phyloP scores from a whole-genome alignment of 2,797 vertebrate genomes.

The Notoglanidium macrostoma region DNA sequence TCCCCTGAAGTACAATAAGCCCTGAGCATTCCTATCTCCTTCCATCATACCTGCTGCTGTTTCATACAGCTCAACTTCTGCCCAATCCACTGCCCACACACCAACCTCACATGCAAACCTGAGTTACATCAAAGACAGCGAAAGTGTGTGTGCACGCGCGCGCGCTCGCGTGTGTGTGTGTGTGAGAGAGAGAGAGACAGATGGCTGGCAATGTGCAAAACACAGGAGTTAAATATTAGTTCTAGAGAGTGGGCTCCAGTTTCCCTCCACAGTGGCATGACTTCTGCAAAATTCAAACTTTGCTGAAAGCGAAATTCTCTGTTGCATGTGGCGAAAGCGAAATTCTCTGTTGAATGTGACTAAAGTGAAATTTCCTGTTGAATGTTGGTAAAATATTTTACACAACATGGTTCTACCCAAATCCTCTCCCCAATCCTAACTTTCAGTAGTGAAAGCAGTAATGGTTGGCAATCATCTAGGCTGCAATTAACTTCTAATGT shows the following conservation, averaged over 20 bases:
- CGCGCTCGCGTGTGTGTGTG: background rate
- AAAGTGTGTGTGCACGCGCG: background rate
- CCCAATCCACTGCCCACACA: slow-evolving; percentile 38
- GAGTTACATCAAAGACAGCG: background rate
- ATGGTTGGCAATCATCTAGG: background rate
- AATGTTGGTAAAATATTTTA: background rate
- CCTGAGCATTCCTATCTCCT: slow-evolving; percentile 74
- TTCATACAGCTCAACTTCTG: slow-evolving; percentile 54
- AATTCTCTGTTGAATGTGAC: background rate
- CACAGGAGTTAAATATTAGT: slow-evolving; percentile 50
- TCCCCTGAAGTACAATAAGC: slow-evolving; percentile 33
- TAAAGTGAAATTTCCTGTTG: background rate
- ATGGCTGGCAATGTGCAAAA: slow-evolving; percentile 33
- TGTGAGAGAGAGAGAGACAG: slow-evolving; percentile 6
- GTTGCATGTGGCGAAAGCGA: slow-evolving; percentile 4
- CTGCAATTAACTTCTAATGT: background rate
- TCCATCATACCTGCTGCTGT: slow-evolving; percentile 72
- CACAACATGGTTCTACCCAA: background rate
- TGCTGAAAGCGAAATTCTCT: background rate
- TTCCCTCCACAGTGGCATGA: slow-evolving; percentile 9
- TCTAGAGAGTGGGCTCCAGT: slow-evolving; percentile 16
- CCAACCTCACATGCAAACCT: slow-evolving; percentile 24
- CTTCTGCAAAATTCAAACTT: background rate
- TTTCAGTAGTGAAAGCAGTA: background rate
- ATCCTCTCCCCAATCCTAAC: background rate